Evolutionary conservation across 2,888 invertebrate species (phyloP).

Genomic region (Troilus luridus): DNA sequence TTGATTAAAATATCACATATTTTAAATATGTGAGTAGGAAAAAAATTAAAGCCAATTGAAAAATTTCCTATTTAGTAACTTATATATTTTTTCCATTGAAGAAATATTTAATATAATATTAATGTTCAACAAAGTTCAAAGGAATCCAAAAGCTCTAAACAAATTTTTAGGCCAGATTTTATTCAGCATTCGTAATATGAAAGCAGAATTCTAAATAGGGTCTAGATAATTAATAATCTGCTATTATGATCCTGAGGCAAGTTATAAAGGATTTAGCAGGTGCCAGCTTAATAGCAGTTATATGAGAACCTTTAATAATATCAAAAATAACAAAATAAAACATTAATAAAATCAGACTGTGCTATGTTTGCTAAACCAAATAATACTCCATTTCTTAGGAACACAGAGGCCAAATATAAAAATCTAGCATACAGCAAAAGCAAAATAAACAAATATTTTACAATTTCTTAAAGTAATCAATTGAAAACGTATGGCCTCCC

Average conservation of each 20-base stretch:
- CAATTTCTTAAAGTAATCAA: not conserved
- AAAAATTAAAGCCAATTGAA: not conserved
- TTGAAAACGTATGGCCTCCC: slow-evolving; percentile 49
- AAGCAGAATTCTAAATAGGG: not conserved
- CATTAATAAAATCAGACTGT: not conserved
- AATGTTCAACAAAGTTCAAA: not conserved
- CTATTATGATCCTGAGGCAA: not conserved
- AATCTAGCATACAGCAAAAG: not conserved
- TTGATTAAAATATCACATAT: too few relatives aligned
- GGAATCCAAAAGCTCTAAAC: not conserved
- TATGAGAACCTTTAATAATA: not conserved
- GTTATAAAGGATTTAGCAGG: too few relatives aligned
- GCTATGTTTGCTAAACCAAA: not conserved
- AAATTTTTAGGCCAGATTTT: not conserved
- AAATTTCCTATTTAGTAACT: not conserved
- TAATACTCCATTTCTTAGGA: not conserved
- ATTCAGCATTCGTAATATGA: not conserved
- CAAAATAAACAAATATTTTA: not conserved
- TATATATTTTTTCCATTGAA: not conserved
- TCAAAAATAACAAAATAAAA: not conserved
- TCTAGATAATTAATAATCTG: not conserved
- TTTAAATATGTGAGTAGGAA: not conserved
- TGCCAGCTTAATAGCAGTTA: not conserved
- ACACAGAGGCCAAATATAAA: not conserved
- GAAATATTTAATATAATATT: not conserved